Evolutionary conservation across 2,797 vertebrate genomes (phyloP).

Genomic region (Chrysocyon brachyurus): DNA sequence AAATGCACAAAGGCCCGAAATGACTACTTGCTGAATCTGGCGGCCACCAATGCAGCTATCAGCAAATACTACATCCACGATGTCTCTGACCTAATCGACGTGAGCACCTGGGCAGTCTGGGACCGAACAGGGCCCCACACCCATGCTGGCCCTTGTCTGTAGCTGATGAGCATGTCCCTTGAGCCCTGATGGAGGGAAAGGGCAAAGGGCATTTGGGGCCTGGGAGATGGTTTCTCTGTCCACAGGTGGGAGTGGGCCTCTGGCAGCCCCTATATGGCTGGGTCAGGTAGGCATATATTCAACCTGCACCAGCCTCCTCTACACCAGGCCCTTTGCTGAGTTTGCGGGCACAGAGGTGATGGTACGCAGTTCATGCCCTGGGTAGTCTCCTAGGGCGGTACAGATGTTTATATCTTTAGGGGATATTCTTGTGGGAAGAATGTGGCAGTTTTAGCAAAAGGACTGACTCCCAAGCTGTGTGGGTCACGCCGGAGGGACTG

Average conservation of each 20-base stretch:
- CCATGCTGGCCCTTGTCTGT: not conserved
- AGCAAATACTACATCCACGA: conserved; percentile 99
- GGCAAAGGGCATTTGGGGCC: not conserved
- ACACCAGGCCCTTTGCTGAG: not conserved
- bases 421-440: not conserved
- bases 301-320: not conserved
- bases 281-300: not conserved
- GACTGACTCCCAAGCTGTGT: not conserved
- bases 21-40: conserved; percentile 97
- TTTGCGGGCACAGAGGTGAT: not conserved
- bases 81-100: conserved; percentile 98
- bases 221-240: not conserved
- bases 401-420: not conserved
- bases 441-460: not conserved
- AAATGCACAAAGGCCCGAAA: conserved; percentile 99
- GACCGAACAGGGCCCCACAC: not conserved
- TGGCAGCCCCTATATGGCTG: accelerated
- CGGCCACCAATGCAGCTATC: conserved; percentile 96
- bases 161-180: not conserved
- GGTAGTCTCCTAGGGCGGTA: not conserved
- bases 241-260: not conserved
- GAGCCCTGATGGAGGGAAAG: not conserved
- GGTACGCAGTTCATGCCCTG: not conserved
- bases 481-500: accelerated
- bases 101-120: conserved; percentile 88